Evolutionary conservation across 2,113 vertebrate genomes (phyloP).

Genomic region (Carassius auratus): DNA sequence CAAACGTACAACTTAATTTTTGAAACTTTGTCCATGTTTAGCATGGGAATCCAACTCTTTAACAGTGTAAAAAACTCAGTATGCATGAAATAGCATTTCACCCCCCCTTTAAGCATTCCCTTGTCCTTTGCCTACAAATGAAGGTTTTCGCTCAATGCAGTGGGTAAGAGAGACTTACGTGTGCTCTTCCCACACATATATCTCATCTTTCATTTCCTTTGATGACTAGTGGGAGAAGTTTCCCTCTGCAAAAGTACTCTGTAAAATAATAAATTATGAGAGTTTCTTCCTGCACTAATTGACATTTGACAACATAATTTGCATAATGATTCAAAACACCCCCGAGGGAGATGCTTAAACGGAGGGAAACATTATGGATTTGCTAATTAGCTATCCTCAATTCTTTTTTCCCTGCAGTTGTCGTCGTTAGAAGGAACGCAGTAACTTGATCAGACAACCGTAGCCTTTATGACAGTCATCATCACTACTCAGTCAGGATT

Average conservation of each 20-base stretch:
- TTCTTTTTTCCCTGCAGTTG: constrained; percentile 63
- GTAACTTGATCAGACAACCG: constrained; percentile 77
- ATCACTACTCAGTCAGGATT: constrained; percentile 72
- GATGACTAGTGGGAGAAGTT: constrained; percentile 71
- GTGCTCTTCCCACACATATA: constrained; percentile 21
- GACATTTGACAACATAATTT: constrained; percentile 79
- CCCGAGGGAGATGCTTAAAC: constrained; percentile 74
- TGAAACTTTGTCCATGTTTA: too few relatives aligned
- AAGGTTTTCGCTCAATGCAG: constrained; percentile 33
- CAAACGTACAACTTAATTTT: too few relatives aligned
- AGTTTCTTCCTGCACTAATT: constrained; percentile 73
- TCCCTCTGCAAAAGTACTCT: constrained; percentile 65
- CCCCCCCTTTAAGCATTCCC: too few relatives aligned
- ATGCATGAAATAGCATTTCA: too few relatives aligned
- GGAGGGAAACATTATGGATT: constrained; percentile 77
- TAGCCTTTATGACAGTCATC: constrained; percentile 73
- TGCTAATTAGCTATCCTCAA: constrained; percentile 76
- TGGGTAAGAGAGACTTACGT: constrained; percentile 28
- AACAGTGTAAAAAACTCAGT: too few relatives aligned
- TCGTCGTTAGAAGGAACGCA: constrained; percentile 71
- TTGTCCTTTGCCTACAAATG: too few relatives aligned
- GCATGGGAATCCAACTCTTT: too few relatives aligned
- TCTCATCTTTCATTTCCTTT: constrained; percentile 66
- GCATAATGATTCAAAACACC: constrained; percentile 78
- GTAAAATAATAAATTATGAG: constrained; percentile 73